Base-by-base conservation (phyloP, 2,113 vertebrate genomes). In the Oryzias celebensis region DNA sequence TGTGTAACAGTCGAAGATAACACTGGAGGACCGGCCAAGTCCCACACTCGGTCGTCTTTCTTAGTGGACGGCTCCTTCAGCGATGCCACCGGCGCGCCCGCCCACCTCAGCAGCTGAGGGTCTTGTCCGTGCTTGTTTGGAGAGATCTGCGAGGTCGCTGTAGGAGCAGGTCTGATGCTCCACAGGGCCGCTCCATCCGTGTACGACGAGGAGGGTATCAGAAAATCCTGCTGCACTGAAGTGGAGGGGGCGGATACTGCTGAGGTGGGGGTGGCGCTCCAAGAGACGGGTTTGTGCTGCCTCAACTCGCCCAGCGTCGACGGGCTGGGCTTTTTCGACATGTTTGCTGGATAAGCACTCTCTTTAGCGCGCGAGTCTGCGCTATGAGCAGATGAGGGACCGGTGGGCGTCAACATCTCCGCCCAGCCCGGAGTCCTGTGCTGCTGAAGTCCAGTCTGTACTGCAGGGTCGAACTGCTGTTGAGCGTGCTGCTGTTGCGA, bases 181-280 rank as follows among this genome's bases (percentile, higher is more conserved):
- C 81, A 84, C 64, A 87, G 71, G 14, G 82, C 86, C 14, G 85
- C 87, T 12, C 86, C 80, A 0, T 90, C 87, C 13, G 69, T 45
- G 46, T 77, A 84, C n/a, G 68, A 84, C 16, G 68, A 43, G 22
- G 62, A 50, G 5, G 81, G 68, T 20, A 52, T 2, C n/a, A 67
- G 58, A 44, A 83, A 73, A 47, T 82, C 70, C 2, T 52, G 80
- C 3, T 57, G 76, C 58, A 80, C 24, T 31, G 84, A 72, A 66
- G 82, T 80, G 4, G 80, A 54, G 65, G 85, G 73, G 31, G 83
- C 74, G 2, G 73, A 47, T 26, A 54, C 70, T 7, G 64, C 58
- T 36, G 84, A 79, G 2, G 77, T 62, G 55, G 79, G 58, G 3
- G 73, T 53, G 71, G 31, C 74, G 28, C 54, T 85, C 88, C 84